Percentiles rank a stretch among this genome's conserved stretches.
Evolutionary conservation across 2,113 vertebrate genomes (phyloP).

Genomic region (Mormyrus lacerda): DNA sequence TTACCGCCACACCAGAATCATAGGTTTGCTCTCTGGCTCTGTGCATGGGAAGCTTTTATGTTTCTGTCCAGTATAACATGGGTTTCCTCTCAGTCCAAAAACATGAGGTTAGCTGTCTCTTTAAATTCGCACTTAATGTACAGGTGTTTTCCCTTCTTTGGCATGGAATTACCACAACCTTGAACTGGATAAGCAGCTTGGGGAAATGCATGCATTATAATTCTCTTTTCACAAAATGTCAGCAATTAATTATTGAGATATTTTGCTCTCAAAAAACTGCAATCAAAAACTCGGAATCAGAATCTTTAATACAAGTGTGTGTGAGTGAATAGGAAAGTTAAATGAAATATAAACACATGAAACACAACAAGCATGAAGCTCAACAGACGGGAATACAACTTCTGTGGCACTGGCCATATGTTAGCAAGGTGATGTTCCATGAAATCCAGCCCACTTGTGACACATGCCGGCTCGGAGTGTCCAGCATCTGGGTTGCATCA

Average conservation of each 20-base stretch:
- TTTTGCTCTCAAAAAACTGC: neutral
- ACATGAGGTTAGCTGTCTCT: neutral
- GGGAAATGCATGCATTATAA: neutral
- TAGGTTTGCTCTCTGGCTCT: neutral
- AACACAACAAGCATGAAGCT: conserved; percentile 17
- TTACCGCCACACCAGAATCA: neutral
- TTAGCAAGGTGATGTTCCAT: conserved; percentile 58
- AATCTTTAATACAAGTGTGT: neutral
- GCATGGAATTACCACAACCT: neutral
- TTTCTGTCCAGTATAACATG: neutral
- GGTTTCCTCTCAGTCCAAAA: neutral
- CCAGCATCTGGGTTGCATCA: conserved; percentile 44
- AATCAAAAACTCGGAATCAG: neutral
- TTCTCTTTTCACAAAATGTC: neutral
- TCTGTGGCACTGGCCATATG: conserved; percentile 53
- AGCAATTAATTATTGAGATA: neutral
- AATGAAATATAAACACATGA: neutral
- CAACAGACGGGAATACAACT: conserved; percentile 52
- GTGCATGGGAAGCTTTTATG: neutral
- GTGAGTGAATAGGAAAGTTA: conserved; percentile 6
- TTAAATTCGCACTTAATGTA: neutral
- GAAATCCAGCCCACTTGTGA: conserved; percentile 56
- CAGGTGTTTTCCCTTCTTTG: neutral
- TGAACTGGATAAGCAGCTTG: neutral
- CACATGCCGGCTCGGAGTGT: conserved; percentile 46